A percentile compares a stretch with the other conserved stretches of the same genome.
phyloP scores from a whole-genome alignment of 1,140 invertebrate genomes.

The Zaprionus nigranus region DNA sequence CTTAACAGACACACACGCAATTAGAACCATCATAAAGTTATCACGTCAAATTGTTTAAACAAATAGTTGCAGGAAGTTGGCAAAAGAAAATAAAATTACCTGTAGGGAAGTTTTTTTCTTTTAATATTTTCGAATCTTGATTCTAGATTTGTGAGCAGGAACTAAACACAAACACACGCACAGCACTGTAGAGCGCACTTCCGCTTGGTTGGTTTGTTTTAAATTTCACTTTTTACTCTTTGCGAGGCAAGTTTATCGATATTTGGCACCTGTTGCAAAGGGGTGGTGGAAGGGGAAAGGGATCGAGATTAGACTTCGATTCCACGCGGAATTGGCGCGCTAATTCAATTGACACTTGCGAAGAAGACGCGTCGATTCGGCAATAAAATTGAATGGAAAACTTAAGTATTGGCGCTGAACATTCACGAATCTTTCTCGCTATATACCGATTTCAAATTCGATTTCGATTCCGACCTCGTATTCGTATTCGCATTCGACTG shows the following conservation, averaged over 20 bases:
- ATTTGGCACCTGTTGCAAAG: slow-evolving; percentile 54
- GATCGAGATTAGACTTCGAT: slow-evolving; percentile 26
- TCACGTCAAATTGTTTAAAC: slow-evolving; percentile 39
- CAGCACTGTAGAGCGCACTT: not conserved
- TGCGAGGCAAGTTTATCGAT: not conserved
- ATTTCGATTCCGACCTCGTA: not conserved
- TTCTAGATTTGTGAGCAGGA: not conserved
- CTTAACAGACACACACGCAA: not conserved
- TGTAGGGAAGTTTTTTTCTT: not conserved
- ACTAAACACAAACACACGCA: slow-evolving; percentile 7
- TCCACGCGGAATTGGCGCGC: slow-evolving; percentile 54
- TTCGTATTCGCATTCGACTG: not conserved
- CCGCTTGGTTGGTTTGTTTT: not conserved
- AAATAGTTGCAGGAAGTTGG: slow-evolving; percentile 18
- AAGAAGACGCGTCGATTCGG: not conserved
- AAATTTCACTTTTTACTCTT: slow-evolving; percentile 1
- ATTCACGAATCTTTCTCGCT: not conserved
- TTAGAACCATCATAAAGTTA: slow-evolving; percentile 31
- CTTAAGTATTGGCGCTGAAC: slow-evolving; percentile 60
- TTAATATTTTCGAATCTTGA: not conserved
- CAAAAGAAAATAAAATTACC: slow-evolving; percentile 36
- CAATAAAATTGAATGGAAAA: slow-evolving; percentile 69
- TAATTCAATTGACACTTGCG: slow-evolving; percentile 78
- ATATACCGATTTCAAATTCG: slow-evolving; percentile 1
- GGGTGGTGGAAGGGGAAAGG: not conserved